Conservation (phyloP, 2,888 invertebrate species). For the Antheraea yamamai region DNA sequence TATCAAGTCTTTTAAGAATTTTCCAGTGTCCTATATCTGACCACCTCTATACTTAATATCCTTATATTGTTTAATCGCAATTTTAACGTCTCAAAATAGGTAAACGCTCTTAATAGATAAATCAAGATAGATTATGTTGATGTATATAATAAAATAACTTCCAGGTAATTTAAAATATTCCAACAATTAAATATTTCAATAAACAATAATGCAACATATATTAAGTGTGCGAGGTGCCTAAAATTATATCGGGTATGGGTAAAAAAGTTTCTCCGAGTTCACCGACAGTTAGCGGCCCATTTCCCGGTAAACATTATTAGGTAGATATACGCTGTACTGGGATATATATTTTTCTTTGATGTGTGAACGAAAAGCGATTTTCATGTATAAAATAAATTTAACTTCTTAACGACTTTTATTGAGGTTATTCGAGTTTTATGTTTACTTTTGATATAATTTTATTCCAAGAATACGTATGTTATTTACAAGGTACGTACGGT, state of each 20-base stretch:
- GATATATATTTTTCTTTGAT: constrained; percentile 12
- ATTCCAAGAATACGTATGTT: not conserved
- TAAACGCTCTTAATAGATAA: no score
- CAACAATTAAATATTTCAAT: not conserved
- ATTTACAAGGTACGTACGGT: no score
- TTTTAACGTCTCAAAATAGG: no score
- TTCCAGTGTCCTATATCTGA: no score
- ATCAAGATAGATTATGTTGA: not conserved
- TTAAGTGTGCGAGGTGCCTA: constrained; percentile 1
- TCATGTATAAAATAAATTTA: not conserved
- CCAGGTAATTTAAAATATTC: not conserved
- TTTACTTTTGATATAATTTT: not conserved
- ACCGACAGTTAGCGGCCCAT: constrained; percentile 15
- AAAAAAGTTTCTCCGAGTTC: constrained; percentile 3
- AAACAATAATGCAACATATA: not conserved
- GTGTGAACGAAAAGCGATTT: constrained; percentile 12
- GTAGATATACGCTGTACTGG: not conserved
- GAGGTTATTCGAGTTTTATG: constrained; percentile 2
- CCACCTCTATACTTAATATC: no score
- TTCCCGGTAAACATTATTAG: constrained; percentile 15
- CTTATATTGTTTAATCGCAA: no score
- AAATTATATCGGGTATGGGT: constrained; percentile 6
- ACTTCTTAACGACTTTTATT: constrained; percentile 1
- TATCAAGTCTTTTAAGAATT: no score
- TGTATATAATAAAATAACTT: not conserved